Conservation (phyloP, 2,888 invertebrate species). For the Protodeltote pygarga region DNA sequence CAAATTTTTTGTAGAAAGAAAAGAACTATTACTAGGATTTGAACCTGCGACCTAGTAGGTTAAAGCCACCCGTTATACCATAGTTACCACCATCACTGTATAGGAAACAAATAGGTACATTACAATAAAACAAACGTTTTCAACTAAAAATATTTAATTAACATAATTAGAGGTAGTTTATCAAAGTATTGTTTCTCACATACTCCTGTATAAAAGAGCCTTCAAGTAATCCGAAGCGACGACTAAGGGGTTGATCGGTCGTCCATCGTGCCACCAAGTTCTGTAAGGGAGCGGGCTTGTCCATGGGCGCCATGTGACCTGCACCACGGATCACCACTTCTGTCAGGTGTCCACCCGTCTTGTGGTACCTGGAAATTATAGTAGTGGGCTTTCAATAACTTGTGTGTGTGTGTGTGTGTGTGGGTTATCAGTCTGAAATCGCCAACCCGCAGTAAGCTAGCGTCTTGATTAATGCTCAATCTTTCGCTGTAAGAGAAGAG, state of each 20-base stretch:
- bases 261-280: constrained; percentile 87
- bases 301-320: constrained; percentile 89
- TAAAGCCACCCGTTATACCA: too few species aligned
- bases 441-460: too few species aligned
- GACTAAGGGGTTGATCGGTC: constrained; percentile 51
- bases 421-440: too few species aligned
- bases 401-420: too few species aligned
- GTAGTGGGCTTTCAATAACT: background rate
- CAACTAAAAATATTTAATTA: background rate
- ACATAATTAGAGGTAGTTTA: constrained; percentile 33
- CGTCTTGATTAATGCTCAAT: too few species aligned
- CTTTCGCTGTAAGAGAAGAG: too few species aligned
- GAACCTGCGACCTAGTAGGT: too few species aligned
- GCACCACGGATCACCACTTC: constrained; percentile 88
- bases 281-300: constrained; percentile 84
- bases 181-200: constrained; percentile 47
- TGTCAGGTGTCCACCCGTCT: constrained; percentile 83
- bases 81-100: background rate
- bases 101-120: background rate
- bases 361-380: constrained; percentile 78
- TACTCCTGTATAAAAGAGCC: constrained; percentile 40
- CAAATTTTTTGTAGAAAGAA: too few species aligned
- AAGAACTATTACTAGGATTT: too few species aligned
- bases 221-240: constrained; percentile 25
- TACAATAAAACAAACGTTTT: constrained; percentile 2